Evolutionary conservation across 2,113 vertebrate genomes (phyloP).

Genomic region (Rhineura floridana): DNA sequence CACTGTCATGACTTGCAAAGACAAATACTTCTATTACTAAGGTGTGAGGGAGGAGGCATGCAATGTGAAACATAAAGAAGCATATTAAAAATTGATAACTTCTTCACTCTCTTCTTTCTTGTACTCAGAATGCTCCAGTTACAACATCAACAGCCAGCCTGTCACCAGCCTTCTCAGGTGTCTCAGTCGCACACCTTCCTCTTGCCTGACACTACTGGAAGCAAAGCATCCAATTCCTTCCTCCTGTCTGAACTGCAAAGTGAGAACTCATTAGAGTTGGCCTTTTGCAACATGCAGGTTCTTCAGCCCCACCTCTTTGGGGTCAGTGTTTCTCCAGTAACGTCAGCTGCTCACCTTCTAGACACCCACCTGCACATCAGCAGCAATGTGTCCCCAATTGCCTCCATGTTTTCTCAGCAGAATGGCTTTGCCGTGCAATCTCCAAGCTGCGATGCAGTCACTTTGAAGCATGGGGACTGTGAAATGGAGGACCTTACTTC

Average conservation of each 20-base stretch:
- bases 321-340: slow-evolving; percentile 81
- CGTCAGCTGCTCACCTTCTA: slow-evolving; percentile 87
- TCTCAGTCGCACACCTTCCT: slow-evolving; percentile 52
- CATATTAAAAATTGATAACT: background rate
- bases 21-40: background rate
- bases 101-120: slow-evolving; percentile 17
- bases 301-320: slow-evolving; percentile 69
- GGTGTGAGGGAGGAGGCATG: background rate
- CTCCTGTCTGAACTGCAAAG: slow-evolving; percentile 72
- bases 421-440: slow-evolving; percentile 65
- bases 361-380: slow-evolving; percentile 89
- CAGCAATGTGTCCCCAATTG: slow-evolving; percentile 29
- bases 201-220: slow-evolving; percentile 48
- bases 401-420: slow-evolving; percentile 57
- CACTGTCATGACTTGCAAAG: background rate
- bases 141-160: slow-evolving; percentile 82
- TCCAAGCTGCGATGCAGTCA: slow-evolving; percentile 39
- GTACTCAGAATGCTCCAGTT: slow-evolving; percentile 90
- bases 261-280: slow-evolving; percentile 74
- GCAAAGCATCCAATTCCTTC: slow-evolving; percentile 70
- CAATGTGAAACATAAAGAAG: background rate
- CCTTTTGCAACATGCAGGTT: slow-evolving; percentile 72
- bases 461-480: slow-evolving; percentile 75
- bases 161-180: slow-evolving; percentile 66
- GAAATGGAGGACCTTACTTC: slow-evolving; percentile 80